Evolutionary conservation across 2,113 vertebrate species (phyloP), one percentile per base, ranked within the genome.

Genomic region (Pyxicephalus adspersus): DNA sequence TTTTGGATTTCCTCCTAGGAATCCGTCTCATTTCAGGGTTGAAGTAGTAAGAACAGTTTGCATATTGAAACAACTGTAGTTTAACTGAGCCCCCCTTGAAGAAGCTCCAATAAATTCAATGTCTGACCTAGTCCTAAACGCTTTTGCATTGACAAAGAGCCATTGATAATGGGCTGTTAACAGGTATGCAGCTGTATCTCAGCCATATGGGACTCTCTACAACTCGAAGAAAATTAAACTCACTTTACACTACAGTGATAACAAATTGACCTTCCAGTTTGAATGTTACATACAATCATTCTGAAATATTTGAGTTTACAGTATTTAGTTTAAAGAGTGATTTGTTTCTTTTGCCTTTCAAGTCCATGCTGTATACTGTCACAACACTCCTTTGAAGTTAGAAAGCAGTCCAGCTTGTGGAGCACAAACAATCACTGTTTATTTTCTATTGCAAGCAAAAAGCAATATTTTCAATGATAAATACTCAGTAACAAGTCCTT

Each of bases 1-100:
- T 86, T 89, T 90, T 88, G 86, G 73, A 84, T 81, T 18, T 64
- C 85, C 84, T 66, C 83, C 86, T 87, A 89, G 83, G 84, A 86
- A 87, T 87, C 64, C 87, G 86, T 68, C 83, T 90, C 84, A 86
- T 93, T 91, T 92, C 90, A 90, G 89, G 89, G 87, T 89, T 87
- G 89, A 85, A 86, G 87, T 87, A 88, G 85, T 88, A 88, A 87
- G 89, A 90, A 91, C 86, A 92, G 90, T 91, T 85, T 89, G 86
- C 83, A 84, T 87, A 87, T 91, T 91, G 89, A 89, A 84, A 80
- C 80, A 87, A 85, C 0, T 0, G 88, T 84, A 88, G 83, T 87
- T 78, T 84, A 87, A 89, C 84, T 84, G 65, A 91, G 91, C 91
- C 90, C 87, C 88, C 85, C 81, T 50, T 82, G 80, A 87, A 86